Base-by-base conservation (phyloP, 2,888 invertebrate genomes). In the Pseudococcus jackbeardsleyi region DNA sequence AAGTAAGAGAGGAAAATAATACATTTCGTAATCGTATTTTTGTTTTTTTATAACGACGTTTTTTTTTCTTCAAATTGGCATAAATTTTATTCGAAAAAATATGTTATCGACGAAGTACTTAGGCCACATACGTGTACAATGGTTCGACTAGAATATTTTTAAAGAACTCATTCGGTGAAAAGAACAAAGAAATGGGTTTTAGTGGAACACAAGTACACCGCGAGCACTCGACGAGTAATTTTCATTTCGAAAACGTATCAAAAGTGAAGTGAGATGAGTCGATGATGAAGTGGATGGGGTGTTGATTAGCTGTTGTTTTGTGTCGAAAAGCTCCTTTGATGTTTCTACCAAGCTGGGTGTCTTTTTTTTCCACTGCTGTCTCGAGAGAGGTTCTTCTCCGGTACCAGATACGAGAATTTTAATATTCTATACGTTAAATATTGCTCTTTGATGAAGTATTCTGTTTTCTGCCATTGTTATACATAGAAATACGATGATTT, bases 401-500 rank as follows among this genome's bases (percentile, higher is more conserved):
- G 5, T 12, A 54, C 5, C 5, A 19, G 19, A 59, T 3, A 19
- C 8, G 19, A 19, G 59, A 59, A 7, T 12, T 59, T 59, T n/a
- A 15, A 42, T 79, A 79, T 42, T 7, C 42, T 42, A 42, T n/a
- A n/a, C 59, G 19, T 59, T 46, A 9, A 39, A 79, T n/a, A 5
- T 7, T 9, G n/a, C n/a, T 39, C 72, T 42, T 42, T 79, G 79
- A 79, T 42, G 79, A 79, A 42, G 79, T 79, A 79, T 79, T 79
- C 46, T 79, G 42, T 46, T 79, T 42, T 26, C 68, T 33, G n/a
- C 26, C 15, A 79, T 79, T 79, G 79, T 79, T 79, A 42, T 42
- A n/a, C n/a, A 33, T 33, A 79, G 79, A 79, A 79, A 79, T 79
- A 42, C 79, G n/a, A 79, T 42, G 42, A 39, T 79, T 79, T 79